Base-by-base conservation (phyloP, 2,888 invertebrate genomes). In the Portevinia maculata region DNA sequence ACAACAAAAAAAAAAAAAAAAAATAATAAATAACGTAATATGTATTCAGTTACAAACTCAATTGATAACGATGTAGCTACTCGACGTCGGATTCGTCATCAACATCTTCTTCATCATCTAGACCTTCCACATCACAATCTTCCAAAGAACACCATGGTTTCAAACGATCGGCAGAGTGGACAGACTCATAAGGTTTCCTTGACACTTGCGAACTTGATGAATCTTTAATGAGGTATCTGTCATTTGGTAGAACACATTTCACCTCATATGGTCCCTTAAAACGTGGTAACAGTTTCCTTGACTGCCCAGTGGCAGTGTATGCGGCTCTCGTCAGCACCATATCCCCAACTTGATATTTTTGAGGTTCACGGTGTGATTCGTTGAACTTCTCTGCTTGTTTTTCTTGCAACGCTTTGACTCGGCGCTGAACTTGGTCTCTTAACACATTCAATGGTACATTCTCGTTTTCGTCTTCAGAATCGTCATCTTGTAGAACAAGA, bases 211-310 rank as follows among this genome's bases (percentile, higher is more conserved):
- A 41, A 24, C 7, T 0, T 8, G 13, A 57, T 57, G 3, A 39
- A 4, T 9, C 46, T 34, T 24, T 59, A n/a, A n/a, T n/a, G n/a
- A n/a, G n/a, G n/a, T n/a, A n/a, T n/a, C n/a, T 7, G 8, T 71
- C 70, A 48, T 71, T 71, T 2, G 48, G 30, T 1, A 71, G 30
- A 17, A 60, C 17, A 28, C 59, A 50, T 28, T 60, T 59, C 8
- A 71, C 39, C 8, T 59, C 59, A 60, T 71, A 71, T 5, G 70
- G 70, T 3, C 70, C 70, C 17, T 50, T 59, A 39, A 50, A 59
- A 8, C 70, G 48, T 6, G 59, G 48, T 37, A 71, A 39, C 4
- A 71, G 17, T 37, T 24, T 70, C 59, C 50, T 70, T 48, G 59
- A 70, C 30, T 59, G 59, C 1, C 59, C 59, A 37, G 70, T 70